A percentile compares a stretch with the other conserved stretches of the same genome.
phyloP scores from a whole-genome alignment of 2,888 invertebrate species.

The Chymomyza caudatula region DNA sequence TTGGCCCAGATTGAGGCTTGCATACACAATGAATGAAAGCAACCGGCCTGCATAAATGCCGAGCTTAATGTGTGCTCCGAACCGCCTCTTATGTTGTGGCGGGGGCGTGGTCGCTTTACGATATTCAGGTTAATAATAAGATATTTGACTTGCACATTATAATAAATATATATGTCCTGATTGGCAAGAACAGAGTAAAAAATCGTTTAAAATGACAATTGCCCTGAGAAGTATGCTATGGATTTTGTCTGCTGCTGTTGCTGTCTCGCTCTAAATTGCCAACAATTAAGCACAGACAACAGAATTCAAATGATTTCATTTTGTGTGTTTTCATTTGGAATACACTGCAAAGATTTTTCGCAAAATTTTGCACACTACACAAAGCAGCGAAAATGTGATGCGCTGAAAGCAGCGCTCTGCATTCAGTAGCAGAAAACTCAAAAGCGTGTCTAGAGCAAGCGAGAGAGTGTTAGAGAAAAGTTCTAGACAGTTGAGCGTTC shows the following conservation, averaged over 20 bases:
- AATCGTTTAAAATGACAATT: no score
- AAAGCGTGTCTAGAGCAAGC: constrained; percentile 6
- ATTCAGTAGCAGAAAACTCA: no score
- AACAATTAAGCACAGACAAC: constrained; percentile 61
- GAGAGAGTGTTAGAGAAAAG: constrained; percentile 27
- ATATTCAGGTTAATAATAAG: constrained; percentile 56
- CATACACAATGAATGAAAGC: constrained; percentile 50
- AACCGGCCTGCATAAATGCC: constrained; percentile 40
- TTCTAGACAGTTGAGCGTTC: constrained; percentile 28
- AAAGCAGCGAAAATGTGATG: background rate
- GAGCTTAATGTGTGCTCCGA: constrained; percentile 16
- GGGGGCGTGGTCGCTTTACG: constrained; percentile 17
- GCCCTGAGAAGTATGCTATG: no score
- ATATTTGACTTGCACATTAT: constrained; percentile 29
- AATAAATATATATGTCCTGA: background rate
- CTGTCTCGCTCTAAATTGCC: constrained; percentile 43
- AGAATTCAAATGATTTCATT: constrained; percentile 56
- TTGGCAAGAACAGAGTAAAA: background rate
- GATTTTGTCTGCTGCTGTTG: background rate
- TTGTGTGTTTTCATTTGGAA: constrained; percentile 45
- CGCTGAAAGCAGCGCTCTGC: background rate
- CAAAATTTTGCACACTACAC: background rate
- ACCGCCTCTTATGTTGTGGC: background rate
- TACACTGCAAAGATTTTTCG: constrained; percentile 35
- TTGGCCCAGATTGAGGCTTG: constrained; percentile 65